Base-by-base conservation (phyloP, 2,113 vertebrate genomes). In the Nycticorax nycticorax region DNA sequence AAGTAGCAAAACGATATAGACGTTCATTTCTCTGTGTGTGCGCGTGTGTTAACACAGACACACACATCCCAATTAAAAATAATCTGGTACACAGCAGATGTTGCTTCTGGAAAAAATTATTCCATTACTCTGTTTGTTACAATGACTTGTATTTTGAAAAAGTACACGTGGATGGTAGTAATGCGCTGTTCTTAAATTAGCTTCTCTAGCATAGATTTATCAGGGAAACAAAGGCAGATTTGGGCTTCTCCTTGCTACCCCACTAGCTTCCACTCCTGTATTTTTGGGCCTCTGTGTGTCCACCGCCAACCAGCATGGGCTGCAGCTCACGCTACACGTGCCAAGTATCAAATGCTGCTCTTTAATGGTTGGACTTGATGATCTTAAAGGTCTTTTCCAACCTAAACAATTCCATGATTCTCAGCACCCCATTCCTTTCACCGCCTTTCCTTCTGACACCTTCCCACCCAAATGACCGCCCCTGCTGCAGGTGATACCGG, bases 401-500 rank as follows among this genome's bases (percentile, higher is more conserved):
- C 41, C 14, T 43, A 43, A 43, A 43, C 14, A 15, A 43, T 43
- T 43, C 41, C 15, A 43, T 15, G 41, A 43, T 43, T 26, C 64
- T 43, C 19, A 26, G 28, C 33, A 14, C 17, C 24, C 11, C 1
- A 1, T 14, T 63, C 71, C 20, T 32, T n/a, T 59, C 23, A 35
- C 15, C 12, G 3, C 35, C 12, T 26, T 52, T 47, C 19, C n/a
- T 55, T 28, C 53, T 30, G 30, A 24, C 2, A 4, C 37, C 11
- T n/a, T 21, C 39, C 20, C 48, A 10, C 30, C 35, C 0, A 0
- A 14, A 35, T 3, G 8, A 27, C 43, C 0, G 1, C n/a, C 28
- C 64, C n/a, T 37, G 22, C 22, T 14, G 18, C 12, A 12, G 19
- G 4, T 8, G 14, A 3, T 20, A 1, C 20, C 7, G 7, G 20